Evolutionary conservation across 2,888 invertebrate species (phyloP), one percentile per base, ranked within the genome.

Genomic region (Sinodicranocentrus sp.): DNA sequence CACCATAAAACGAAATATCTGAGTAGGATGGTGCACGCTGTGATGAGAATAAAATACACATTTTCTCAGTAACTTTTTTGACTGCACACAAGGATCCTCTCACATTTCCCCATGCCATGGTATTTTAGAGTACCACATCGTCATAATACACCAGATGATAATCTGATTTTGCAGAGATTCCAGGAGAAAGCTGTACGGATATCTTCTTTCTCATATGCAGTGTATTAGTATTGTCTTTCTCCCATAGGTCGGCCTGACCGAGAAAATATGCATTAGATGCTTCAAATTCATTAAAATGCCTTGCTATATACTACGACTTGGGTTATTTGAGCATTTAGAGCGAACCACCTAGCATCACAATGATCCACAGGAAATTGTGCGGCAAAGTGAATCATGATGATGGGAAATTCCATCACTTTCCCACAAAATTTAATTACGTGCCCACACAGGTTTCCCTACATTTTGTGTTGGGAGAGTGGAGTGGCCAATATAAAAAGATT

Each of bases 391-490:
- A 76, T 76, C 76, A 33, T 63, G 63, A n/a, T 63, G 63, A 76
- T 54, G 67, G 65, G 13, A 52, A 57, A 76, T 76, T 67, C 76
- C 65, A 76, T 76, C 67, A 67, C 80, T 82, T 86, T 82, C 71
- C 85, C 86, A 85, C 86, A 84, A 84, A 86, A 86, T 86, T 85
- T 86, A 86, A 86, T 85, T 86, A 86, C 78, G 78, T 70, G 82
- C 39, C 75, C 68, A 71, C 76, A 43, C 68, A 67, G 54, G 65
- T 76, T 67, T 33, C 67, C 67, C 48, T 48, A n/a, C n/a, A n/a
- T n/a, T n/a, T n/a, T n/a, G n/a, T n/a, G n/a, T n/a, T n/a, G n/a
- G n/a, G n/a, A n/a, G n/a, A n/a, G n/a, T n/a, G n/a, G n/a, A n/a
- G n/a, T n/a, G n/a, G n/a, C n/a, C n/a, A n/a, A n/a, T n/a, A n/a